Evolutionary conservation across 2,113 vertebrate genomes (phyloP), one percentile per base, ranked within the genome.

Genomic region (Peromyscus leucopus): DNA sequence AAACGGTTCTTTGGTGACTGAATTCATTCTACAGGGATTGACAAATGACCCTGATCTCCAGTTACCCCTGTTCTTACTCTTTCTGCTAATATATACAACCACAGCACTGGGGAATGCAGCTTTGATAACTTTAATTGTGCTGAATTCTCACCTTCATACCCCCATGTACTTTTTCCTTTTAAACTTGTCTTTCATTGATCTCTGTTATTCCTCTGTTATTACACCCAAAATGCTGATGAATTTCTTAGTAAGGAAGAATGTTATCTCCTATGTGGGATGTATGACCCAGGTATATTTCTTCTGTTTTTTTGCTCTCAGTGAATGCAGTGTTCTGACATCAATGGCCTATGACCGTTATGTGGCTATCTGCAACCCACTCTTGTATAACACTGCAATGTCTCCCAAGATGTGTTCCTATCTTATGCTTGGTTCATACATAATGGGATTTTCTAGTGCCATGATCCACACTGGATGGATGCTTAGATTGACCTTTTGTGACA

Each of bases 151-250:
- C 42, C 84, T 86, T 10, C 63, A 86, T 5, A 48, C 42, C 4
- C 83, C 84, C 28, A 86, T 86, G 63, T 86, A 86, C 42, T 86
- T 86, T 69, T 69, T 86, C 28, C 84, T 86, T 22, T 69, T 67
- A 42, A 84, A 84, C 22, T 16, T 84, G 80, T 42, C 80, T 21
- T 84, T 26, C n/a, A 42, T 84, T 42, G 80, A 63, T 12, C n/a
- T 84, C n/a, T 63, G n/a, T 57, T 97, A 93, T 33, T 95, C 94
- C 39, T 87, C 93, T 82, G 88, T 96, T 4, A 88, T 97, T 90
- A 95, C 92, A 11, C 96, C 95, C 5, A 96, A 98, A 89, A 97
- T 97, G 94, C 42, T 97, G 33, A 74, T 69, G 6, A 69, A 91
- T 13, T 96, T 98, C 28, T 31, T 67, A 72, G 28, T 39, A 33